A percentile compares a stretch with the other conserved stretches of the same genome.
Conservation (phyloP, 2,113 vertebrate genomes). For the Anoplopoma fimbria region DNA sequence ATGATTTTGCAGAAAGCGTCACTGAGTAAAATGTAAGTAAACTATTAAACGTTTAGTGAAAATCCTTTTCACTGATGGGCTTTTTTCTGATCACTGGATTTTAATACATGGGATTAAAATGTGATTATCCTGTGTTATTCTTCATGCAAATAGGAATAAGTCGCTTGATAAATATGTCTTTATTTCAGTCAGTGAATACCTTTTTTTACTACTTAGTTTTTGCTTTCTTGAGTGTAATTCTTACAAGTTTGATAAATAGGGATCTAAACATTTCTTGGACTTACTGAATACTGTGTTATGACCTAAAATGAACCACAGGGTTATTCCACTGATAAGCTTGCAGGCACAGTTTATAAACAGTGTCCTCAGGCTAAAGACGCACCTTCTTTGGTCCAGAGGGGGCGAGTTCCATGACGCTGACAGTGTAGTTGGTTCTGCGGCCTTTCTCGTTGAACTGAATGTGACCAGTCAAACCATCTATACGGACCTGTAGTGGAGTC, state of each 20-base stretch:
- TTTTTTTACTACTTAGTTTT: background rate
- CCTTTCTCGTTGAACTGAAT: slow-evolving; percentile 99
- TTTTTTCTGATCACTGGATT: background rate
- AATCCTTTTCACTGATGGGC: background rate
- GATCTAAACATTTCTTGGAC: background rate
- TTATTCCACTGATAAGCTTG: background rate
- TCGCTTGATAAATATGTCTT: slow-evolving; percentile 17
- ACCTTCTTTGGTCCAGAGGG: slow-evolving; percentile 95
- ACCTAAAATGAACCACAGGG: slow-evolving; percentile 1
- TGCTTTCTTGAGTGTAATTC: background rate
- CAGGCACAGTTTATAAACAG: background rate
- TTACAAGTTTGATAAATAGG: background rate
- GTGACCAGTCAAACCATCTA: slow-evolving; percentile 96
- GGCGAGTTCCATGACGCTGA: slow-evolving; percentile 95
- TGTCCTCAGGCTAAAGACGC: slow-evolving; percentile 43
- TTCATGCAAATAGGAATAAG: slow-evolving; percentile 3
- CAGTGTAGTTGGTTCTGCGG: slow-evolving; percentile 94
- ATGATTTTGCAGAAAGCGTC: background rate
- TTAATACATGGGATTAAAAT: background rate
- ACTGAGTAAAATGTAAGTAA: background rate
- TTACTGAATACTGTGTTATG: background rate
- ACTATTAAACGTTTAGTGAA: background rate
- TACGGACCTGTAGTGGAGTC: slow-evolving; percentile 86
- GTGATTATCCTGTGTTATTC: background rate
- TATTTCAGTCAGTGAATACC: background rate